Evolutionary conservation across 2,797 vertebrate species (phyloP).

Genomic region (Sternotherus odoratus): DNA sequence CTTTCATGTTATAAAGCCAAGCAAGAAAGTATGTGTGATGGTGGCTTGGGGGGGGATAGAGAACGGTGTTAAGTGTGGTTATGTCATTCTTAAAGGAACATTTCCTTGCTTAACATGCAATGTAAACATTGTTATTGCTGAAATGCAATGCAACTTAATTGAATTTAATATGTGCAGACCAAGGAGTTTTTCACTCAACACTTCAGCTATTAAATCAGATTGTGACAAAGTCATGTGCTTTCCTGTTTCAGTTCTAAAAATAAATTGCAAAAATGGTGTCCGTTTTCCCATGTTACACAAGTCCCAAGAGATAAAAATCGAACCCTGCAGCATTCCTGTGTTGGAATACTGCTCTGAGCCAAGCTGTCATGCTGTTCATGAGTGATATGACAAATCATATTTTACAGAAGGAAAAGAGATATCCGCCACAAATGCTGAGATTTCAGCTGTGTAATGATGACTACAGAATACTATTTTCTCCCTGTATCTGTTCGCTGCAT

Average conservation of each 20-base stretch:
- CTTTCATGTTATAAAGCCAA: neutral
- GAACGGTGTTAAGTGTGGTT: neutral
- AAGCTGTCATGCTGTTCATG: fast-evolving
- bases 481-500: neutral
- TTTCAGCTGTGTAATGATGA: neutral
- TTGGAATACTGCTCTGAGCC: fast-evolving
- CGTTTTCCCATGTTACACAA: neutral
- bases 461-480: neutral
- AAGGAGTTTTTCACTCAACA: neutral
- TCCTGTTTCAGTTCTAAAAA: neutral
- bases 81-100: neutral
- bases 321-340: fast-evolving
- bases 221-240: neutral
- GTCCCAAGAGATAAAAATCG: fast-evolving
- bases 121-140: neutral
- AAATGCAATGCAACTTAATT: neutral
- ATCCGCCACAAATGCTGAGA: neutral
- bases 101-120: too few species aligned
- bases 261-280: neutral
- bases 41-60: too few species aligned
- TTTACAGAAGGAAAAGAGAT: neutral
- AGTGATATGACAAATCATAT: fast-evolving
- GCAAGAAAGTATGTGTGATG: neutral
- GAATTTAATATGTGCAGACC: neutral
- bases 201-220: neutral